Evolutionary conservation across 1,140 invertebrate genomes (phyloP), one percentile per base, ranked within the genome.

Genomic region (Lordiphosa mommai): DNA sequence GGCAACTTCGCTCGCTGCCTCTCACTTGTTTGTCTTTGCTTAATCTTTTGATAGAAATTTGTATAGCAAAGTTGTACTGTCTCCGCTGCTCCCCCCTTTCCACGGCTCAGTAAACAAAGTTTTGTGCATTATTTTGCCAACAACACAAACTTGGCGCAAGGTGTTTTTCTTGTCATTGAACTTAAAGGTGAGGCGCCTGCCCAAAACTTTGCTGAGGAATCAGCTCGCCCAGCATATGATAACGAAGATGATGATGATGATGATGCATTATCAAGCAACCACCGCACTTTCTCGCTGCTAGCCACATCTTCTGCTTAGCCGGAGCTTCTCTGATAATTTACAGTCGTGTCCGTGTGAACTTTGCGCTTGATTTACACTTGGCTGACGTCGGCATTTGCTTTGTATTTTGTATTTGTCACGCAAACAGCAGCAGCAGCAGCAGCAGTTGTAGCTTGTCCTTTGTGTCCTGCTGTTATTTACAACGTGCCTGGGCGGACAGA

Each of bases 11-110:
- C 23, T 43, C 6, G 55, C 50, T 65, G 66, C 43, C 74, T 64
- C 68, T 67, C 71, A 67, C 66, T 80, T 80, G 66, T 80, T 80
- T 80, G 76, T 80, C 76, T 80, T 80, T 82, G 72, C 76, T 82
- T 82, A 82, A 82, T 82, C 76, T 82, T 82, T 84, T 84, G 77
- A 84, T 82, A 82, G 77, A 82, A 84, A 82, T 82, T 82, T 84
- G 76, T 82, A 82, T 84, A 61, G 56, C 70, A 84, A 82, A 84
- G 57, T 82, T 82, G 72, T 61, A 13, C 63, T 43, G 50, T 36
- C 33, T 2, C 16, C 61, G 30, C 30, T 34, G 20, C 13, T 32
- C 27, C n/a, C 14, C 53, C 51, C 17, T 48, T 10, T 53, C 32
- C 43, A 14, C 30, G 12, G 16, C 46, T 70, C 34, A 49, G 37